Evolutionary conservation across 2,888 invertebrate genomes (phyloP).

Genomic region (Stenichneumon culpator): DNA sequence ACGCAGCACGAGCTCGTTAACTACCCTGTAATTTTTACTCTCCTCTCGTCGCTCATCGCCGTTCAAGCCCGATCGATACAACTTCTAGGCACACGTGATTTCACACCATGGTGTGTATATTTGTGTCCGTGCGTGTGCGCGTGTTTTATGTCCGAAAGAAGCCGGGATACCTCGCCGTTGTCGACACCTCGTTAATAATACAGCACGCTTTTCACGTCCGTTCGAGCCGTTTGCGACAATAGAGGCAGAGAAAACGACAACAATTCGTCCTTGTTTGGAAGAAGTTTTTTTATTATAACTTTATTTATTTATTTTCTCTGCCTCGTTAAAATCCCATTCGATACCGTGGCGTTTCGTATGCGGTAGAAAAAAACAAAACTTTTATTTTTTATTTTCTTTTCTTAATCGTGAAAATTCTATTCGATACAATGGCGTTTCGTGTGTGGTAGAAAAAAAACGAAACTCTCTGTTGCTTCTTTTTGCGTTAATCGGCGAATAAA

Average conservation of each 20-base stretch:
- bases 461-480: no score
- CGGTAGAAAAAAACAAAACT: neutral
- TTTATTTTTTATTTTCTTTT: neutral
- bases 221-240: neutral
- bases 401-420: neutral
- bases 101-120: neutral
- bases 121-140: neutral
- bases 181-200: constrained; percentile 32
- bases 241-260: neutral
- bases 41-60: constrained; percentile 33
- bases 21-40: constrained; percentile 52
- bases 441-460: no score
- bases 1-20: constrained; percentile 59
- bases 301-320: neutral
- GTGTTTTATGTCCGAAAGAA: neutral
- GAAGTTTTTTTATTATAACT: neutral
- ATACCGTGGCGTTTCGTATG: neutral
- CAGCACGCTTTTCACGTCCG: neutral
- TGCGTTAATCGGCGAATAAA: neutral
- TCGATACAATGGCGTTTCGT: no score
- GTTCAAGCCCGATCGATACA: constrained; percentile 46
- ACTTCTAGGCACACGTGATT: constrained; percentile 26
- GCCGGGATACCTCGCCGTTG: neutral
- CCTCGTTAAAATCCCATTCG: neutral
- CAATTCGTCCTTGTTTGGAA: neutral